Base-by-base conservation (phyloP, 2,797 vertebrate genomes). In the Gobionotothen gibberifrons region DNA sequence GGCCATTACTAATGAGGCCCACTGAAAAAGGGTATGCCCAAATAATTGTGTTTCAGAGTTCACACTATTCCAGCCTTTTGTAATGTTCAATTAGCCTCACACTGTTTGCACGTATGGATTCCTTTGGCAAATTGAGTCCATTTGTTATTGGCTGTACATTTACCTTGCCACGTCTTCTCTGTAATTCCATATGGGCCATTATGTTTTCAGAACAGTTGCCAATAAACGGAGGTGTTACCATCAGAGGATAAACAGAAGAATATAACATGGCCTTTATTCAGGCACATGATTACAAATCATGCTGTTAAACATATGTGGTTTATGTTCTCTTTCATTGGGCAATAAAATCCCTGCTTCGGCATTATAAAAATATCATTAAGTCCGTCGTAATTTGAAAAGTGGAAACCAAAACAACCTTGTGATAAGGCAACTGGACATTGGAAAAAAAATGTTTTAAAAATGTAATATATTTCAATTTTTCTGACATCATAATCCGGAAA, bases 1-100 rank as follows among this genome's bases (percentile, higher is more conserved):
- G 87, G 70, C 69, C 72, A 76, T 68, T 75, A 78, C 85, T 93
- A 90, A 91, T 92, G 88, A 93, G 87, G 74, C 71, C 69, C 64
- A 84, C 46, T 78, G 82, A 87, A 89, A 36, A 64, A 89, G 78
- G 68, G 26, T 47, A 72, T 71, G 73, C 65, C 71, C 69, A 90
- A 87, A 85, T 83, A 57, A 83, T 85, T 66, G 72, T 82, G 67
- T 85, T 87, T 84, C 81, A 84, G 68, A 77, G 78, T 76, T 86
- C 49, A 39, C 78, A 80, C 69, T 81, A 66, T 63, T 83, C 36
- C 39, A 72, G 73, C 52, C 74, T 82, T 88, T 79, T 86, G 71
- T 88, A 74, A 83, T 68, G 76, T 84, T 91, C 74, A 89, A 74
- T 84, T 87, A 82, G 81, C 60, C 58, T 64, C 49, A 79, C 32